Percentiles rank a stretch among this genome's conserved stretches.
These are phyloP conservation scores for Anabas testudineus DNA, from an alignment of 2,797 vertebrate species.

Conservation along the genomic window DNA sequence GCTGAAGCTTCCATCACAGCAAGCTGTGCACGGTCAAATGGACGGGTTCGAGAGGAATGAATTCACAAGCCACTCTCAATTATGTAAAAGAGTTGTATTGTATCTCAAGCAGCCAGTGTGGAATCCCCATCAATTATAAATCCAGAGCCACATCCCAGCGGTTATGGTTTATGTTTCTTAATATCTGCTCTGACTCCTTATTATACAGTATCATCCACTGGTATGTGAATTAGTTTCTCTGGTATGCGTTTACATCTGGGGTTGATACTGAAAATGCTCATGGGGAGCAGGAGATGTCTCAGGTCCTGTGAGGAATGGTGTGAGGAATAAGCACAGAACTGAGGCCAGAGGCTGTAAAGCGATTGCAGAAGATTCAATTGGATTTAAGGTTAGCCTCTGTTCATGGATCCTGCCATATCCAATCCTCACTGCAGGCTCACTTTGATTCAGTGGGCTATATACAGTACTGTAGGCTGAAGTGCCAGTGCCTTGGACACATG, in stretches of 20 bases:
- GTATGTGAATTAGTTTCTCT: conserved; percentile 40
- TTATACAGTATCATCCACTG: conserved; percentile 48
- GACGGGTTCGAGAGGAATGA: conserved; percentile 55
- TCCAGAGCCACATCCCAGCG: conserved; percentile 48
- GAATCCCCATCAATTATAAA: conserved; percentile 65
- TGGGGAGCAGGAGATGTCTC: conserved; percentile 30
- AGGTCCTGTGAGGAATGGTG: conserved; percentile 46
- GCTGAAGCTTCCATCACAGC: conserved; percentile 29
- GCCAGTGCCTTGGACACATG: conserved; percentile 23
- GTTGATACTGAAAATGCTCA: conserved; percentile 45
- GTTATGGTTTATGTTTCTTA: conserved; percentile 52
- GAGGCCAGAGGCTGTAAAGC: conserved; percentile 59
- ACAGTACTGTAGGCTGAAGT: conserved; percentile 17
- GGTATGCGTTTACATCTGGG: conserved; percentile 24
- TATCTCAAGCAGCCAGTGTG: conserved; percentile 62
- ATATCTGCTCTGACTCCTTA: conserved; percentile 42
- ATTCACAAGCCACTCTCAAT: conserved; percentile 63
- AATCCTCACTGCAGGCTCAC: conserved; percentile 52
- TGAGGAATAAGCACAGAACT: conserved; percentile 56
- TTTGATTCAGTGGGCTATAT: conserved; percentile 45
- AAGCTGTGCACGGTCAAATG: conserved; percentile 43
- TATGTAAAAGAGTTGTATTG: conserved; percentile 59
- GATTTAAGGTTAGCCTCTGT: conserved; percentile 68
- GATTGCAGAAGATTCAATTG: conserved; percentile 69
- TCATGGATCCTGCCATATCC: conserved; percentile 58